phyloP scores from a whole-genome alignment of 2,113 vertebrate genomes.

The Dromaius novaehollandiae region DNA sequence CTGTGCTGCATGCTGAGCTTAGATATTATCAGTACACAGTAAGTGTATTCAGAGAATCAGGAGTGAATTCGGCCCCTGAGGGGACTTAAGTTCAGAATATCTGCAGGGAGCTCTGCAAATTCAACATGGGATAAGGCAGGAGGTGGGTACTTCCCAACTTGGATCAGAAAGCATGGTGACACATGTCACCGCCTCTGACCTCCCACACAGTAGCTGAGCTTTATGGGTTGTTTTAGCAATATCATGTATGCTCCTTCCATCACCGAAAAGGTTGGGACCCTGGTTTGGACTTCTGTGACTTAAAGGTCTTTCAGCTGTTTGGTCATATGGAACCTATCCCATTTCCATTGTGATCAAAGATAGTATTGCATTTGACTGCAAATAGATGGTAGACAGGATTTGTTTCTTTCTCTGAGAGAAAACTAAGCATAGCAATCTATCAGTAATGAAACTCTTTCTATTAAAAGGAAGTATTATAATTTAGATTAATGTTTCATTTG shows the following conservation, averaged over 20 bases:
- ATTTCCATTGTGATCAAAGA: not conserved
- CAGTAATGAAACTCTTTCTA: not conserved
- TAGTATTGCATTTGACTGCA: not conserved
- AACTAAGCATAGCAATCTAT: not conserved
- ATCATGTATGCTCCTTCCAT: not conserved
- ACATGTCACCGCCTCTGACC: not conserved
- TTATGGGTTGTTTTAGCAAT: not conserved
- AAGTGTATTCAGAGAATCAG: not conserved
- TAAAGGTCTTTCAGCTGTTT: not conserved
- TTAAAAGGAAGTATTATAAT: not conserved
- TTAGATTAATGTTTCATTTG: constrained; percentile 38
- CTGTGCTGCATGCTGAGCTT: not conserved
- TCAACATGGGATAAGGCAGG: not conserved
- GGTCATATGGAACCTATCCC: not conserved
- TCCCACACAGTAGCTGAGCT: not conserved
- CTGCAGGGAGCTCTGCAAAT: not conserved
- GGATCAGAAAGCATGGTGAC: not conserved
- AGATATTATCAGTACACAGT: not conserved
- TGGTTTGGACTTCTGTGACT: not conserved
- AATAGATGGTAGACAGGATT: not conserved
- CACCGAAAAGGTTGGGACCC: not conserved
- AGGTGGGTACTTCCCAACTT: not conserved
- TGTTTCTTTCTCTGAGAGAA: not conserved
- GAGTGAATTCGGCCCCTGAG: not conserved
- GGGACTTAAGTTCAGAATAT: not conserved